Evolutionary conservation across 2,113 vertebrate species (phyloP).

Genomic region (Gymnarchus niloticus): DNA sequence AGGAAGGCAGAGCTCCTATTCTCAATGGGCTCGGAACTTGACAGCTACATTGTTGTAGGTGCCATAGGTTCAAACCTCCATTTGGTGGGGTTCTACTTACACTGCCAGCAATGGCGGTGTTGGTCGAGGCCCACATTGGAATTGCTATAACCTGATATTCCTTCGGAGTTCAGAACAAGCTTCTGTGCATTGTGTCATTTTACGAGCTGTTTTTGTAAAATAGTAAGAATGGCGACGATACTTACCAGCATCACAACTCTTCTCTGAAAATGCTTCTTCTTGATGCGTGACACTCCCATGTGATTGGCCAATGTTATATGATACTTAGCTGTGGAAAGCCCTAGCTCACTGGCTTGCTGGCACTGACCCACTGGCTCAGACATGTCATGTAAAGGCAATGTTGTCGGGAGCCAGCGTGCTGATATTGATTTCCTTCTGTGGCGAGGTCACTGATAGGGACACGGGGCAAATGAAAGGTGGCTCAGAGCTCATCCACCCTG

Average conservation of each 20-base stretch:
- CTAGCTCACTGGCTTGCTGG: conserved; percentile 30
- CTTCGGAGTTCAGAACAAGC: neutral
- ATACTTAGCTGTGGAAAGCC: conserved; percentile 57
- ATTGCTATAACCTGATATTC: no score
- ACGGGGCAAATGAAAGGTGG: conserved; percentile 24
- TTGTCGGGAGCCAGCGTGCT: conserved; percentile 30
- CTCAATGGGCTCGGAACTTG: neutral
- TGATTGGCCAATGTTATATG: conserved; percentile 50
- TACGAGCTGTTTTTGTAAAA: no score
- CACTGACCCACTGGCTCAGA: conserved; percentile 31
- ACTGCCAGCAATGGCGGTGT: neutral
- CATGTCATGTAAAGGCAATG: conserved; percentile 50
- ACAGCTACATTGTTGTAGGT: neutral
- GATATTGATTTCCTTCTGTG: conserved; percentile 53
- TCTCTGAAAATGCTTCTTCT: conserved; percentile 39
- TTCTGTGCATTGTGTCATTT: neutral
- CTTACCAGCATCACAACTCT: conserved; percentile 17
- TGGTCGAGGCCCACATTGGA: no score
- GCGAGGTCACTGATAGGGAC: conserved; percentile 15
- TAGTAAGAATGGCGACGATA: neutral
- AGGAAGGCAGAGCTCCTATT: neutral
- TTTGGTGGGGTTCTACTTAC: neutral
- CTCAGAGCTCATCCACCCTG: neutral
- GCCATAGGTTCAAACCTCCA: neutral
- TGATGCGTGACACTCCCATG: conserved; percentile 46